phyloP scores from a whole-genome alignment of 2,888 invertebrate genomes.

The Polyploca ridens region DNA sequence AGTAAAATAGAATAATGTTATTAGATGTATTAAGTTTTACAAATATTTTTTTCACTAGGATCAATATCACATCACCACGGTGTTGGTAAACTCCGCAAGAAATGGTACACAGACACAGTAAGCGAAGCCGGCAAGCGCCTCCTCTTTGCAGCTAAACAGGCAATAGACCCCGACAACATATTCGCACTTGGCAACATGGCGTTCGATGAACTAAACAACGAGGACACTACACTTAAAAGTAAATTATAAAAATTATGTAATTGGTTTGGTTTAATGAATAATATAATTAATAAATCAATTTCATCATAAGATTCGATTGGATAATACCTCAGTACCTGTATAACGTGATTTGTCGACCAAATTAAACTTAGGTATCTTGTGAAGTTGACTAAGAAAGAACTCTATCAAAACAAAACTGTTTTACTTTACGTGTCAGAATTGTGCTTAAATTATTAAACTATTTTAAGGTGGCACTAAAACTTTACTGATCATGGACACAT shows the following conservation, averaged over 20 bases:
- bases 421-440: background rate
- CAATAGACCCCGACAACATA: slow-evolving; percentile 97
- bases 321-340: too few species aligned
- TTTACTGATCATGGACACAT: background rate
- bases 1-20: too few species aligned
- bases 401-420: too few species aligned
- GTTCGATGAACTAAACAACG: slow-evolving; percentile 49
- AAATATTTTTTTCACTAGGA: slow-evolving; percentile 54
- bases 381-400: too few species aligned
- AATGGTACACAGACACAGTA: slow-evolving; percentile 94
- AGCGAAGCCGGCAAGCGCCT: slow-evolving; percentile 92
- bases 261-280: too few species aligned
- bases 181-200: slow-evolving; percentile 93
- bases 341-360: too few species aligned
- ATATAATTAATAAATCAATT: too few species aligned
- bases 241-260: slow-evolving; percentile 58
- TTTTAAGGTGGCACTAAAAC: background rate
- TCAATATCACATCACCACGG: slow-evolving; percentile 99
- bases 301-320: too few species aligned
- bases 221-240: slow-evolving; percentile 50
- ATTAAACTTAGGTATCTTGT: too few species aligned
- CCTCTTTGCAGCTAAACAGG: slow-evolving; percentile 92
- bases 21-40: background rate
- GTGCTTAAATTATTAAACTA: background rate
- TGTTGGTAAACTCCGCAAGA: slow-evolving; percentile 95